Evolutionary conservation across 2,797 vertebrate genomes (phyloP).

Genomic region (Scyliorhinus canicula): DNA sequence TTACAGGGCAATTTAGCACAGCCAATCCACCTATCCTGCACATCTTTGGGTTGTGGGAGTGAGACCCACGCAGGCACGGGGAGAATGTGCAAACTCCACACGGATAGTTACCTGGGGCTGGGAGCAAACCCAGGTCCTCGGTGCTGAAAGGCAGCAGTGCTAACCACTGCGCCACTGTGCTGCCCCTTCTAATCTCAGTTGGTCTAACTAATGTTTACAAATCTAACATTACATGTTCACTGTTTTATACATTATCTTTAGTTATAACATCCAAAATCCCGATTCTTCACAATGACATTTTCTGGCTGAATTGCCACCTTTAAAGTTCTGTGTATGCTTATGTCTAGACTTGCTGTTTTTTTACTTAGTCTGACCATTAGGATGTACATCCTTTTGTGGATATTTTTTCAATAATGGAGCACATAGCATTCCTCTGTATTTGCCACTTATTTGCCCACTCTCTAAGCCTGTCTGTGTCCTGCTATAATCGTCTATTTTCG

Average conservation of each 20-base stretch:
- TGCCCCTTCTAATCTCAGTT: too few species aligned
- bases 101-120: too few species aligned
- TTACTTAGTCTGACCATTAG: neutral
- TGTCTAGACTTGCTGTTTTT: neutral
- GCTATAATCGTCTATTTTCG: neutral
- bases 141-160: too few species aligned
- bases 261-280: neutral
- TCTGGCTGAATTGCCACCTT: neutral
- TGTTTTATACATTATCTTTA: neutral
- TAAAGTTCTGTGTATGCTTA: neutral
- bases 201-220: neutral
- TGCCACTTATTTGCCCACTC: neutral
- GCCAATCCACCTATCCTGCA: too few species aligned
- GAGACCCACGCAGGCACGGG: too few species aligned
- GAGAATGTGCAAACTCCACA: too few species aligned
- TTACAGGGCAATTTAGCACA: too few species aligned
- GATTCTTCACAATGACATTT: neutral
- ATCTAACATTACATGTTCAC: neutral
- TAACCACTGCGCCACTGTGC: too few species aligned
- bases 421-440: neutral
- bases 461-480: neutral
- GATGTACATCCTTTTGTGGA: neutral
- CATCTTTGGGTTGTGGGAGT: too few species aligned
- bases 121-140: too few species aligned
- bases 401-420: too few species aligned